Evolutionary conservation across 2,888 invertebrate species (phyloP).

Genomic region (Cerceris ruficornis): DNA sequence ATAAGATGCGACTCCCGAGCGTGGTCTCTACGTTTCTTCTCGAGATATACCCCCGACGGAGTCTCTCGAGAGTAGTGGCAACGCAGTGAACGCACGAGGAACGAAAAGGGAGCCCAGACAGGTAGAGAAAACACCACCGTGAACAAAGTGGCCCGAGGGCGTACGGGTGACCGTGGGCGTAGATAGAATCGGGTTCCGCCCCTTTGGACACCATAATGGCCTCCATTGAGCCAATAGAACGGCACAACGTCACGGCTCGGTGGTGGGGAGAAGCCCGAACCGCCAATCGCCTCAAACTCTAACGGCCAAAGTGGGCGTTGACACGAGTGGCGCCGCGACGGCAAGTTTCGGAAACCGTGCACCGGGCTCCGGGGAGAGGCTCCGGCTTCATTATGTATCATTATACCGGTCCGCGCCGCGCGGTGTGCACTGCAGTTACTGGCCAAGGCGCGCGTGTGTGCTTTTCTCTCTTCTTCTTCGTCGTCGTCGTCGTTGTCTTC

Average conservation of each 20-base stretch:
- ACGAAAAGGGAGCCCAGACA: slow-evolving; percentile 55
- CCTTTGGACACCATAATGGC: slow-evolving; percentile 78
- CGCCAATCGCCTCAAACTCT: slow-evolving; percentile 67
- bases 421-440: slow-evolving; percentile 81
- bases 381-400: slow-evolving; percentile 82
- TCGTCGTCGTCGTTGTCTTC: slow-evolving; percentile 59
- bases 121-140: slow-evolving; percentile 64
- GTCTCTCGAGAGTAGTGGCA: slow-evolving; percentile 49
- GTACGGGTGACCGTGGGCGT: slow-evolving; percentile 37
- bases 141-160: slow-evolving; percentile 58
- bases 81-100: slow-evolving; percentile 54
- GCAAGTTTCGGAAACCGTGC: slow-evolving; percentile 66
- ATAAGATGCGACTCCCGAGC: slow-evolving; percentile 26
- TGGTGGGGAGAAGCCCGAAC: slow-evolving; percentile 59
- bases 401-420: slow-evolving; percentile 82
- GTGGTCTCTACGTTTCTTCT: slow-evolving; percentile 31
- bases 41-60: slow-evolving; percentile 55
- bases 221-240: slow-evolving; percentile 69
- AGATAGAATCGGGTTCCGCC: slow-evolving; percentile 30
- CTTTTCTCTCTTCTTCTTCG: slow-evolving; percentile 72
- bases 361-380: slow-evolving; percentile 79
- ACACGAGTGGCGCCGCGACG: slow-evolving; percentile 73
- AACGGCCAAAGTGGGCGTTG: slow-evolving; percentile 67
- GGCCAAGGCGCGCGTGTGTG: slow-evolving; percentile 78
- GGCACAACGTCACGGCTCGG: slow-evolving; percentile 54